phyloP scores from a whole-genome alignment of 2,888 invertebrate genomes.

The Oasisia sp. region DNA sequence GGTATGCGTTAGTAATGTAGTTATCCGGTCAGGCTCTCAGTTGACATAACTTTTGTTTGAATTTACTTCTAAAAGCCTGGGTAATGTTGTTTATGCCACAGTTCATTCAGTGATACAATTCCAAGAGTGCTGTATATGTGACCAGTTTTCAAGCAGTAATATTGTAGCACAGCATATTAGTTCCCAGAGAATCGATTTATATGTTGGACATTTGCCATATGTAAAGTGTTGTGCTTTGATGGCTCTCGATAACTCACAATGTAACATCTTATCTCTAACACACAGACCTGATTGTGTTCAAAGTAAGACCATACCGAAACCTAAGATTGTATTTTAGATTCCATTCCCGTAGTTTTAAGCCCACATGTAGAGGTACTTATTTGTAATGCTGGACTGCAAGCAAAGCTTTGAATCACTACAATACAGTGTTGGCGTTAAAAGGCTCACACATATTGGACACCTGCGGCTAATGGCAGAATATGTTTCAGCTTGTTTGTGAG shows the following conservation, averaged over 20 bases:
- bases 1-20: too few species aligned
- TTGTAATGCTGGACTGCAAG: neutral
- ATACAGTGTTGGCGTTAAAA: neutral
- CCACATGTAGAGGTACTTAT: neutral
- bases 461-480: neutral
- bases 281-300: neutral
- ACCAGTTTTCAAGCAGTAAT: too few species aligned
- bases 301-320: neutral
- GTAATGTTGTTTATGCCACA: too few species aligned
- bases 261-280: neutral
- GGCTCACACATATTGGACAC: neutral
- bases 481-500: constrained; percentile 3
- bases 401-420: neutral
- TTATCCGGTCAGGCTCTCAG: too few species aligned
- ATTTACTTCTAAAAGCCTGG: too few species aligned
- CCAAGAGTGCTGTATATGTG: too few species aligned
- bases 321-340: neutral
- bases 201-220: neutral
- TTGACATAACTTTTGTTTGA: too few species aligned
- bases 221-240: neutral
- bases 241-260: neutral
- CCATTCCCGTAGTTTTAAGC: too few species aligned
- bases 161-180: too few species aligned
- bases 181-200: too few species aligned
- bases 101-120: too few species aligned